phyloP scores from a whole-genome alignment of 2,113 vertebrate genomes.

The Cranoglanis bouderius region DNA sequence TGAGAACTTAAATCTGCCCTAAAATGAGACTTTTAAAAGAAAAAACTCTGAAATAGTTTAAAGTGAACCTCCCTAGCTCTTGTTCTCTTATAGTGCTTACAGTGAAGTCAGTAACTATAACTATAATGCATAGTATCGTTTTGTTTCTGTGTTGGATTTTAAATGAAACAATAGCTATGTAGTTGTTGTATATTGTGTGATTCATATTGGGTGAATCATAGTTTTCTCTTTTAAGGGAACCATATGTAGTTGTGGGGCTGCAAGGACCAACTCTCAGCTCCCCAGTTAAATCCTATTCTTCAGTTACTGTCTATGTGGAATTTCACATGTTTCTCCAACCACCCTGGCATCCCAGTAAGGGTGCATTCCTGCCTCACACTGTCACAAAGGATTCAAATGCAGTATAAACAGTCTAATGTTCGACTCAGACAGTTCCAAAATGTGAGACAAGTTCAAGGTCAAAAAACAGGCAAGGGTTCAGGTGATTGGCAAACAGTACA shows the following conservation, averaged over 20 bases:
- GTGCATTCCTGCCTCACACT: background rate
- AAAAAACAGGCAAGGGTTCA: no score
- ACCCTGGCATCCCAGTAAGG: background rate
- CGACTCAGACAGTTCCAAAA: no score
- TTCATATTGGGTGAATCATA: background rate
- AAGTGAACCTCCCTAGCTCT: background rate
- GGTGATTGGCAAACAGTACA: no score
- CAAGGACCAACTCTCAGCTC: background rate
- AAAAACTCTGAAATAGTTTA: background rate
- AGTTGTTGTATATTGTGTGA: background rate
- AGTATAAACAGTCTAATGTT: no score
- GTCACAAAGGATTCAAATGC: no score
- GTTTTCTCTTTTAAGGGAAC: background rate
- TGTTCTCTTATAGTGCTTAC: background rate
- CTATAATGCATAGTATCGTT: background rate
- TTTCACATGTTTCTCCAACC: background rate
- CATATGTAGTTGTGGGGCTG: background rate
- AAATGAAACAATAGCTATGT: background rate
- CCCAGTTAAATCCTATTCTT: background rate
- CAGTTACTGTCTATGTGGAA: background rate
- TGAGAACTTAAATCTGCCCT: conserved; percentile 8
- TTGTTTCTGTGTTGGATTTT: background rate
- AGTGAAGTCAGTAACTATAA: background rate
- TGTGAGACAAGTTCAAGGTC: no score
- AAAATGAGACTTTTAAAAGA: background rate